Conservation (phyloP, 2,797 vertebrate species). For the Bucorvus abyssinicus region DNA sequence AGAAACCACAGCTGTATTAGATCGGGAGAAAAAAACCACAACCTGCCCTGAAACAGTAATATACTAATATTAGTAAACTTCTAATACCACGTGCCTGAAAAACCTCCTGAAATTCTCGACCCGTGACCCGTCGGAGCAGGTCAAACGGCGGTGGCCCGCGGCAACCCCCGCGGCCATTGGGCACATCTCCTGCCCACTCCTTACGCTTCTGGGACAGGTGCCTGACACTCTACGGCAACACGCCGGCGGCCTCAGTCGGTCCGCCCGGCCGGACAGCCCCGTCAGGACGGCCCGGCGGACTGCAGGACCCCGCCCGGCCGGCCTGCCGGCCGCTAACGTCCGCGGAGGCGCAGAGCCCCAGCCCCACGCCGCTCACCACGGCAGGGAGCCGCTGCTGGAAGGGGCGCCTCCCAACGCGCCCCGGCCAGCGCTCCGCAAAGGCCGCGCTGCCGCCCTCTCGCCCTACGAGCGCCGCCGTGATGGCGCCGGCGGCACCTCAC, state of each 20-base stretch:
- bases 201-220: fast-evolving
- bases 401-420: too few species aligned
- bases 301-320: background rate
- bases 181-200: background rate
- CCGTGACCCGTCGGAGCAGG: too few species aligned
- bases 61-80: background rate
- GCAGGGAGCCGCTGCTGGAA: too few species aligned
- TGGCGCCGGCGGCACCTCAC: background rate
- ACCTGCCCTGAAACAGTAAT: too few species aligned
- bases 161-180: background rate
- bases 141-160: too few species aligned
- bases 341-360: too few species aligned
- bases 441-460: background rate
- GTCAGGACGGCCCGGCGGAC: background rate
- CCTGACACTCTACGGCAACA: fast-evolving
- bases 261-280: background rate
- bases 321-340: too few species aligned
- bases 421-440: background rate
- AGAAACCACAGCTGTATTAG: too few species aligned
- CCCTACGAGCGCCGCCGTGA: background rate
- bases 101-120: background rate
- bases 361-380: too few species aligned
- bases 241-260: background rate
- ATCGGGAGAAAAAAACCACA: too few species aligned
- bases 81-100: too few species aligned